Evolutionary conservation across 2,888 invertebrate genomes (phyloP).

Genomic region (Leptinotarsa haldemani): DNA sequence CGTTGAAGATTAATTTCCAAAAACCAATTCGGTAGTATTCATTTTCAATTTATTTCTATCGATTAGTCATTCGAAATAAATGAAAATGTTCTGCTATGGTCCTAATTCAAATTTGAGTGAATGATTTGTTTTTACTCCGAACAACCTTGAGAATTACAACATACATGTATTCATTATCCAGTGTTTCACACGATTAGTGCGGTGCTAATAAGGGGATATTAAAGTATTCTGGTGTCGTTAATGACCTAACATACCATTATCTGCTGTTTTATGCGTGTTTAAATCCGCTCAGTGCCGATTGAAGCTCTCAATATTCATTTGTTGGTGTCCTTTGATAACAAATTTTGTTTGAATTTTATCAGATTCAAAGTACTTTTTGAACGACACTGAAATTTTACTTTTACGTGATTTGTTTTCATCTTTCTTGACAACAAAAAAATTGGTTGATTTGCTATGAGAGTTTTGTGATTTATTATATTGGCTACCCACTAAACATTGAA

Average conservation of each 20-base stretch:
- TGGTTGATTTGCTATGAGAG: no score
- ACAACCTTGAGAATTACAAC: constrained; percentile 18
- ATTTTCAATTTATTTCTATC: background rate
- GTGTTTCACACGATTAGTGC: constrained; percentile 20
- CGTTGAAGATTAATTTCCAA: background rate
- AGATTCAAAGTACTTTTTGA: background rate
- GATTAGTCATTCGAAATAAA: background rate
- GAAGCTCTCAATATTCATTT: background rate
- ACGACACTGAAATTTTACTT: no score
- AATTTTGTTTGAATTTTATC: background rate
- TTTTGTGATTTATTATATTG: no score
- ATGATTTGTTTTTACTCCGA: constrained; percentile 14
- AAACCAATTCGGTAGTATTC: background rate
- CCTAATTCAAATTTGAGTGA: constrained; percentile 12
- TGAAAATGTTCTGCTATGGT: background rate
- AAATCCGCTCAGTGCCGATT: background rate
- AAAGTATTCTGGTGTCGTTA: constrained; percentile 17
- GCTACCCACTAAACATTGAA: no score
- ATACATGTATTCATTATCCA: constrained; percentile 20
- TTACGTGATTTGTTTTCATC: no score
- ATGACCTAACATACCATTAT: constrained; percentile 17
- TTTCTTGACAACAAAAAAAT: no score
- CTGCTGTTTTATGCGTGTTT: constrained; percentile 16
- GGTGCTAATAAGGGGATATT: constrained; percentile 18
- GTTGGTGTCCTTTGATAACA: background rate